Evolutionary conservation across 2,888 invertebrate genomes (phyloP).

Genomic region (Tigriopus californicus): DNA sequence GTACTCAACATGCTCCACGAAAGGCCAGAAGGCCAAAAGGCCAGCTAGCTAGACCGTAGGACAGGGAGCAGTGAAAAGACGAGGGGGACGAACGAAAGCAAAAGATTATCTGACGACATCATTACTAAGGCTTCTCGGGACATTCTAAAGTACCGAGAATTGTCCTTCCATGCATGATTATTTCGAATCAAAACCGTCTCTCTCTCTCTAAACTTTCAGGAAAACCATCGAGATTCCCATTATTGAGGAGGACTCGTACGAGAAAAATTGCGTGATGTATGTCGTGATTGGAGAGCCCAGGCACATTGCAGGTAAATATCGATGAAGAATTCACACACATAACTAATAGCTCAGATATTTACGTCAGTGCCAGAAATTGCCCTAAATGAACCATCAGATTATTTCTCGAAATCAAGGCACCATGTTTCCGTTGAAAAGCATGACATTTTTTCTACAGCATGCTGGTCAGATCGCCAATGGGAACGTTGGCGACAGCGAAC

Average conservation of each 20-base stretch:
- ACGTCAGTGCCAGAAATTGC: background rate
- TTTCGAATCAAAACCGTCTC: background rate
- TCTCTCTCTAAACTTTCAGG: slow-evolving; percentile 40
- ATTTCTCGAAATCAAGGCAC: background rate
- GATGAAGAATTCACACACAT: background rate
- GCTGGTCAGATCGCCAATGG: too few relatives aligned
- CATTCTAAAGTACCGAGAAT: background rate
- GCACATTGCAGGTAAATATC: slow-evolving; percentile 56
- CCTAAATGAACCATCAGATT: background rate
- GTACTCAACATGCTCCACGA: too few relatives aligned
- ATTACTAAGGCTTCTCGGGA: too few relatives aligned
- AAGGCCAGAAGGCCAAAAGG: too few relatives aligned
- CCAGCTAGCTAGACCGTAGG: too few relatives aligned
- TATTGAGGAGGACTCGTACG: slow-evolving; percentile 91
- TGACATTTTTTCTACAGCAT: too few relatives aligned
- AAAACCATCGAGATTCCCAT: slow-evolving; percentile 67
- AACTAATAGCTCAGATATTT: background rate
- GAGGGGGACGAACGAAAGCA: too few relatives aligned
- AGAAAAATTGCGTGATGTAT: slow-evolving; percentile 83
- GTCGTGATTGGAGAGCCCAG: slow-evolving; percentile 77
- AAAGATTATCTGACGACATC: too few relatives aligned
- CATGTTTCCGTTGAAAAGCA: too few relatives aligned
- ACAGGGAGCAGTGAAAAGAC: too few relatives aligned
- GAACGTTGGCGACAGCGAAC: too few relatives aligned
- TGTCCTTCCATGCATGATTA: background rate